phyloP scores from a whole-genome alignment of 1,140 invertebrate species.

The Listronotus oregonensis region DNA sequence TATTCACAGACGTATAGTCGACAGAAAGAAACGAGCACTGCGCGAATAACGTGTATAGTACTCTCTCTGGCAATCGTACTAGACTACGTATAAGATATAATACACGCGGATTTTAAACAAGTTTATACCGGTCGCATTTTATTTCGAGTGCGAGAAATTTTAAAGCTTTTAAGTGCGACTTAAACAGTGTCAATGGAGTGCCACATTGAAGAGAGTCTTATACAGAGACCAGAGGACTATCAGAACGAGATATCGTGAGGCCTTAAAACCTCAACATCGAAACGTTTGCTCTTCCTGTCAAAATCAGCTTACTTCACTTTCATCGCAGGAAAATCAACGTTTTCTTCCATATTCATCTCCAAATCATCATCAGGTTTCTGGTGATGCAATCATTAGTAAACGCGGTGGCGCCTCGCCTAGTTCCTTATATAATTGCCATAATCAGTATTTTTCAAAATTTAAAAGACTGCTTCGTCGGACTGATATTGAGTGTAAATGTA shows the following conservation, averaged over 20 bases:
- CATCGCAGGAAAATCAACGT: background rate
- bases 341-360: constrained; percentile 3
- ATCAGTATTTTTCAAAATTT: constrained; percentile 30
- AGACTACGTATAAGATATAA: too few relatives aligned
- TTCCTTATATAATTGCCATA: constrained; percentile 34
- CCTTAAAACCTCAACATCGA: background rate
- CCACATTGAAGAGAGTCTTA: constrained; percentile 15
- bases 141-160: background rate
- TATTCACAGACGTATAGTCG: constrained; percentile 27
- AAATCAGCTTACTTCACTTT: background rate
- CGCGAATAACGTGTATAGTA: constrained; percentile 14
- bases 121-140: background rate
- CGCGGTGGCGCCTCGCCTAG: constrained; percentile 2
- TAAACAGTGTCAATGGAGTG: constrained; percentile 13
- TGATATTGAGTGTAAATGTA: constrained; percentile 17
- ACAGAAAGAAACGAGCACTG: constrained; percentile 24
- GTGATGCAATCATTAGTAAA: background rate
- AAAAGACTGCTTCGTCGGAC: constrained; percentile 28
- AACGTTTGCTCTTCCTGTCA: background rate
- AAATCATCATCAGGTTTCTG: background rate
- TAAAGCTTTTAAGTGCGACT: background rate
- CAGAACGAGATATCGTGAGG: background rate
- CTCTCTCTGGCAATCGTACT: background rate
- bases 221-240: constrained; percentile 25
- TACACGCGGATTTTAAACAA: background rate